Percentiles rank a stretch among this genome's conserved stretches.
Evolutionary conservation across 2,113 vertebrate species (phyloP).

Genomic region (Zosterops borbonicus): DNA sequence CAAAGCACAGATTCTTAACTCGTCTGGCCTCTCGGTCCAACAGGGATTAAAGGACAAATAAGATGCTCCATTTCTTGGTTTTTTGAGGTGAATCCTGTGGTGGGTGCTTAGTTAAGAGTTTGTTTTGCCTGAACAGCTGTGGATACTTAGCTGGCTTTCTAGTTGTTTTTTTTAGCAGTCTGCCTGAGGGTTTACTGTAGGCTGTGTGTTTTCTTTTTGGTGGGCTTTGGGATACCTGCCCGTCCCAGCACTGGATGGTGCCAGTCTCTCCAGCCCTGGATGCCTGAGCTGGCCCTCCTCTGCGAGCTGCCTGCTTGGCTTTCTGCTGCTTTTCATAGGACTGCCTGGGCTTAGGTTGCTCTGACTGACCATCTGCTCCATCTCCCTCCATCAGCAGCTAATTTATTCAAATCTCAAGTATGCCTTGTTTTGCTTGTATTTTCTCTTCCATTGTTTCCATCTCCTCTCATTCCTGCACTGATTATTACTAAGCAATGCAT

Average conservation of each 20-base stretch:
- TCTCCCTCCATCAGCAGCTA: not conserved
- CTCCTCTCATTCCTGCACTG: not conserved
- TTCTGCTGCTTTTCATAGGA: not conserved
- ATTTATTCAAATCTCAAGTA: constrained; percentile 32
- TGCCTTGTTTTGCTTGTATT: not conserved
- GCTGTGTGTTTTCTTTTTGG: not conserved
- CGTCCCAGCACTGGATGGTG: accelerated
- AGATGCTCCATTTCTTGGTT: not conserved
- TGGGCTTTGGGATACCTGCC: not conserved
- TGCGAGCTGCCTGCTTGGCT: not conserved
- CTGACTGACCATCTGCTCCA: not conserved
- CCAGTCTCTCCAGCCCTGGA: not conserved
- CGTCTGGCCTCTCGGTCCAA: not conserved
- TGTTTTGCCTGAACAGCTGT: constrained; percentile 13
- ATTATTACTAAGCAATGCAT: not conserved
- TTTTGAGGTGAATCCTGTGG: constrained; percentile 21
- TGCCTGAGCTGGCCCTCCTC: not conserved
- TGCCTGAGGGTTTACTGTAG: not conserved
- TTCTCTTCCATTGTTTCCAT: not conserved
- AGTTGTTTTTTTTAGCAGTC: not conserved
- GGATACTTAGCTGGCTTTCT: not conserved
- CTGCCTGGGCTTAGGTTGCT: not conserved
- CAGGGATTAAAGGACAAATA: not conserved
- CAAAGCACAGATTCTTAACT: not conserved
- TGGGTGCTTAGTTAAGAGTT: not conserved